phyloP scores from a whole-genome alignment of 2,797 vertebrate genomes.

The Iguana delicatissima region DNA sequence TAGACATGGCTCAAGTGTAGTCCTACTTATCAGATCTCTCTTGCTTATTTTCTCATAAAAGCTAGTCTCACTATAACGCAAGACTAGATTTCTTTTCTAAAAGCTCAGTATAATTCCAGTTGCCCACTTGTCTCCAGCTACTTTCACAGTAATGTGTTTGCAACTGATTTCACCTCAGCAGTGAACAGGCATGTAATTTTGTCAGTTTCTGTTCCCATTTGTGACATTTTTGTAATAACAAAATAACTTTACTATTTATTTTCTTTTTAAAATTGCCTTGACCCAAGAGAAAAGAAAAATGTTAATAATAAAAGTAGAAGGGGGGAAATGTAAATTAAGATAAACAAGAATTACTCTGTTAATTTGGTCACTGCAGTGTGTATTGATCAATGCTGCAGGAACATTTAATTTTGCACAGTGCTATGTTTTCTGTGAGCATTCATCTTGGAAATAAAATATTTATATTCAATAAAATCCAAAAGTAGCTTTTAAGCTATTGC shows the following conservation, averaged over 20 bases:
- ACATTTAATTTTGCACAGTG: background rate
- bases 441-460: background rate
- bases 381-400: background rate
- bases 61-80: background rate
- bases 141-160: background rate
- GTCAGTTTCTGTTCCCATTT: conserved; percentile 6
- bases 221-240: background rate
- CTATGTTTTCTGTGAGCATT: background rate
- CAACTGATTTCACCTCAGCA: background rate
- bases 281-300: conserved; percentile 1
- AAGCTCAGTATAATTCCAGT: conserved; percentile 3
- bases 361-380: background rate
- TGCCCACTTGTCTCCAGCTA: background rate
- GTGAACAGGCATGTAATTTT: conserved; percentile 1
- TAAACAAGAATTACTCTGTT: conserved; percentile 19
- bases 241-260: conserved; percentile 22
- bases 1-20: background rate
- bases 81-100: conserved; percentile 4
- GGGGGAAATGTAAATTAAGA: background rate
- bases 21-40: background rate
- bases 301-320: background rate
- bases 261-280: background rate
- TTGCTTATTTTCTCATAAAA: background rate
- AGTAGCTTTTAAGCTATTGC: background rate
- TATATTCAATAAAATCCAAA: background rate